Conservation (phyloP, 2,113 vertebrate genomes). For the Oncorhynchus tshawytscha region DNA sequence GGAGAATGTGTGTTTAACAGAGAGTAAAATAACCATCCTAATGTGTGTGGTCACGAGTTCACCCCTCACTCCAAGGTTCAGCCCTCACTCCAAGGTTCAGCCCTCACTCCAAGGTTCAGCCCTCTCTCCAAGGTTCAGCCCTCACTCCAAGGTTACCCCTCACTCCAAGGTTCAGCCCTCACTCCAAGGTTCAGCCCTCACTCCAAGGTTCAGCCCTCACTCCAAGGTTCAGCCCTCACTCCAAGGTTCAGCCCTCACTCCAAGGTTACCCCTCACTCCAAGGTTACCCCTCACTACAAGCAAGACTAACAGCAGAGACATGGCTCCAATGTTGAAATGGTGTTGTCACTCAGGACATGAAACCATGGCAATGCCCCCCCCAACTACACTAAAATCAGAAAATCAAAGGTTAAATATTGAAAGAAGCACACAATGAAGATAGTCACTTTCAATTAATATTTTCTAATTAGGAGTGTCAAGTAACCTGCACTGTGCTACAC, state of each 20-base stretch:
- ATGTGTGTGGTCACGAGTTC: not conserved
- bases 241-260: too few relatives aligned
- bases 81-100: too few relatives aligned
- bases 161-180: too few relatives aligned
- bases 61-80: not conserved
- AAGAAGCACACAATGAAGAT: not conserved
- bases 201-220: too few relatives aligned
- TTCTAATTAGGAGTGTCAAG: not conserved
- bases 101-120: too few relatives aligned
- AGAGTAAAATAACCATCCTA: not conserved
- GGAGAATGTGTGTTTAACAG: constrained; percentile 25
- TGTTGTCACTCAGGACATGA: constrained; percentile 29
- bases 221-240: too few relatives aligned
- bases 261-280: too few relatives aligned
- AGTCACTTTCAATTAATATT: not conserved
- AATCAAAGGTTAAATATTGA: not conserved
- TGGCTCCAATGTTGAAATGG: constrained; percentile 50
- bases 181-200: too few relatives aligned
- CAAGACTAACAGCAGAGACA: constrained; percentile 47
- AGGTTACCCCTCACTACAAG: too few relatives aligned
- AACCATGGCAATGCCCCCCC: not conserved
- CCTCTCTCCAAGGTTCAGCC: too few relatives aligned
- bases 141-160: too few relatives aligned
- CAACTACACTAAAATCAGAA: not conserved
- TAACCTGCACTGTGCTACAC: not conserved